Conservation (phyloP, 2,797 vertebrate species). For the Liasis olivaceus region DNA sequence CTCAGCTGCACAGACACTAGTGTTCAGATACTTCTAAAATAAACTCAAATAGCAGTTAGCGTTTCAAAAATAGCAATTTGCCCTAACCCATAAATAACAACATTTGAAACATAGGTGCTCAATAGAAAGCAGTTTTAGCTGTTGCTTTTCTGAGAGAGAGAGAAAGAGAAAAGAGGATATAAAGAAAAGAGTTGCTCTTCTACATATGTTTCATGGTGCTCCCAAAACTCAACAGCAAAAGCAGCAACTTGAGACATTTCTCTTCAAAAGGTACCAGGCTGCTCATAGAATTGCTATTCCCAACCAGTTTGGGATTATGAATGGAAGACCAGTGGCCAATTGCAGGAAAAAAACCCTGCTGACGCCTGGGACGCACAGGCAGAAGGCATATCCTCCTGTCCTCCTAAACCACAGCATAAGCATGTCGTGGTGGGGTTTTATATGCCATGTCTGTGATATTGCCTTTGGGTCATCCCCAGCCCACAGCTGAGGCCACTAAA, state of each 20-base stretch:
- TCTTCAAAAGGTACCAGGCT: neutral
- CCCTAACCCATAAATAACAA: conserved; percentile 37
- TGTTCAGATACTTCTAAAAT: conserved; percentile 46
- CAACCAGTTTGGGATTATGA: neutral
- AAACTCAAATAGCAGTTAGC: conserved; percentile 35
- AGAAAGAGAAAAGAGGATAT: neutral
- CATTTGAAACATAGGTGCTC: conserved; percentile 1
- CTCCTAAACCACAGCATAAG: neutral
- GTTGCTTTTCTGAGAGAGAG: neutral
- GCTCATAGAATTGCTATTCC: neutral
- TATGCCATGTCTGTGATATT: neutral
- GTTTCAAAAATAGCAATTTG: conserved; percentile 20
- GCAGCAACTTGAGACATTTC: neutral
- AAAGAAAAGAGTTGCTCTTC: neutral
- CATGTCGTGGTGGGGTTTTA: neutral
- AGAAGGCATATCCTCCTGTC: neutral
- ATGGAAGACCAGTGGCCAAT: neutral
- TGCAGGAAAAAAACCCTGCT: neutral
- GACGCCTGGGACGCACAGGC: neutral
- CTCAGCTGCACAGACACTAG: conserved; percentile 30
- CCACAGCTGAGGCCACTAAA: neutral
- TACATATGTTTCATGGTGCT: neutral
- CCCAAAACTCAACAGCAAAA: neutral
- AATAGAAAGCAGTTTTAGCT: neutral
- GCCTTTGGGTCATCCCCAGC: neutral